phyloP scores from a whole-genome alignment of 64 coral and sea anemone genomes.

The Montipora efflorescens region DNA sequence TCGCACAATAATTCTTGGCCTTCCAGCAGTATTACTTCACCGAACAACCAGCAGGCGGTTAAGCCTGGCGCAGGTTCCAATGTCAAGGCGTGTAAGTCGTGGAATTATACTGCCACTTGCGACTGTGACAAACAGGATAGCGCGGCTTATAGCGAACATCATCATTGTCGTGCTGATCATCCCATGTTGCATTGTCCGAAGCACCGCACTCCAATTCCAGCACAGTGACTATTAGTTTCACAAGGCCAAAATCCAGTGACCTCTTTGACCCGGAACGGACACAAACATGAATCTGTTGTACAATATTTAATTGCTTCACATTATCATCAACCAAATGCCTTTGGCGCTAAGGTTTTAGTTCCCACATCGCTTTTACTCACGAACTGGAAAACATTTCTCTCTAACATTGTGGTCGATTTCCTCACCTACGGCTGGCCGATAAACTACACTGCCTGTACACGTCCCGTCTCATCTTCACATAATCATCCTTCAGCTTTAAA shows the following conservation, averaged over 20 bases:
- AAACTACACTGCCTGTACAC: neutral
- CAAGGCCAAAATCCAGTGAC: no score
- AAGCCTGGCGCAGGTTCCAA: no score
- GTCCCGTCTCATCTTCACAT: neutral
- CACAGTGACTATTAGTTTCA: no score
- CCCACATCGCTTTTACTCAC: neutral
- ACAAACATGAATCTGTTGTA: no score
- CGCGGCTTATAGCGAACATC: neutral
- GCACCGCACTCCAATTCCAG: neutral
- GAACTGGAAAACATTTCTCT: neutral
- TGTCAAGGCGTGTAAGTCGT: constrained; percentile 1
- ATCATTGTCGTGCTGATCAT: constrained; percentile 9
- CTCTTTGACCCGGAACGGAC: no score
- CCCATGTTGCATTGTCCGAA: constrained; percentile 27
- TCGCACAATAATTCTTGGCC: neutral
- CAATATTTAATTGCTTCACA: neutral
- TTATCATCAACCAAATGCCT: neutral
- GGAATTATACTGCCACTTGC: constrained; percentile 39
- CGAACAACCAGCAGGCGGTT: neutral
- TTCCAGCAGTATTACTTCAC: no score
- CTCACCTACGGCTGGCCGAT: constrained; percentile 31
- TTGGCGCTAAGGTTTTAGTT: constrained; percentile 8
- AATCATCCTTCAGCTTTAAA: constrained; percentile 8
- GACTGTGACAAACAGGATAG: neutral
- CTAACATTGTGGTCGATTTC: constrained; percentile 1